A percentile compares a stretch with the other conserved stretches of the same genome.
Evolutionary conservation across 2,113 vertebrate genomes (phyloP).

Genomic region (Boulengeromyrus knoepffleri): DNA sequence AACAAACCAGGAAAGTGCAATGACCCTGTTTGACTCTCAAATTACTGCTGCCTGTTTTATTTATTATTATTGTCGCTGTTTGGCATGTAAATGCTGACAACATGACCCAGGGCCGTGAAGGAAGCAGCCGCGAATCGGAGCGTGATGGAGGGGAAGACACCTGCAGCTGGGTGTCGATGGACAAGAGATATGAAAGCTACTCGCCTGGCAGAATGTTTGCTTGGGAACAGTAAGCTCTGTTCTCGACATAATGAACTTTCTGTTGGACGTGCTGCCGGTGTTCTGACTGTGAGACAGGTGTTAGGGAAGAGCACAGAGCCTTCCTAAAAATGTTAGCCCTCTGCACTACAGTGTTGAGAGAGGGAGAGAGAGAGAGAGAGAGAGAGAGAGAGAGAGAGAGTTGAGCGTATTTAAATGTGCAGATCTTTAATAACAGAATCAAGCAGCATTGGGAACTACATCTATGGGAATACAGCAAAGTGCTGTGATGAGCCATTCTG

Average conservation of each 20-base stretch:
- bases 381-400: not conserved
- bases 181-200: not conserved
- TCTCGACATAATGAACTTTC: conserved; percentile 10
- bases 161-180: not conserved
- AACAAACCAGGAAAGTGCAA: not conserved
- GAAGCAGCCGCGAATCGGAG: not conserved
- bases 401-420: not conserved
- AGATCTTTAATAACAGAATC: not conserved
- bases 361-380: not conserved
- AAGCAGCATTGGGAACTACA: not conserved
- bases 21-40: not conserved
- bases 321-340: not conserved
- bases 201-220: not conserved
- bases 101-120: not conserved
- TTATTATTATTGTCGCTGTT: not conserved
- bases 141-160: not conserved
- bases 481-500: not conserved
- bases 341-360: not conserved
- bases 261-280: not conserved
- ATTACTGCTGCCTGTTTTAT: not conserved
- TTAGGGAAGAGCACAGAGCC: not conserved
- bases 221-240: conserved; percentile 9
- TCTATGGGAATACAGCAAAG: not conserved
- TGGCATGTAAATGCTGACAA: not conserved
- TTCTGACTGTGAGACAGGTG: conserved; percentile 2